Evolutionary conservation across 2,113 vertebrate genomes (phyloP), one percentile per base, ranked within the genome.

Genomic region (Anoplopoma fimbria): DNA sequence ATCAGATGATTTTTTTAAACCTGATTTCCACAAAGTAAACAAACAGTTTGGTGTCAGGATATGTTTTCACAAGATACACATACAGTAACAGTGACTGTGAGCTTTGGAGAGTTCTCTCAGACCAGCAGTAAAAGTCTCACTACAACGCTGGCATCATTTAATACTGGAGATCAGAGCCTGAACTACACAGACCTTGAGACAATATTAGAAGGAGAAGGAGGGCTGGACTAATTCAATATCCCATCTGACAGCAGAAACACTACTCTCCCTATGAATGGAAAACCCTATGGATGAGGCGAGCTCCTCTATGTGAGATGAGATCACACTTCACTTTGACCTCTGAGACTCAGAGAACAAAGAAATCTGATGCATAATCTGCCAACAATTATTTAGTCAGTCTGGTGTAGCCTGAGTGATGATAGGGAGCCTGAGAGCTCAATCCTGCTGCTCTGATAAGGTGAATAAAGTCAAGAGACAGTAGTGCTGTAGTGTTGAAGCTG

Each of bases 161-260:
- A 79, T 27, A 65, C 53, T 76, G 58, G 69, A 87, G 29, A 81
- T 76, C 67, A 74, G 45, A 74, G 73, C 4, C 40, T 70, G 29
- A 82, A 60, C 34, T 33, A 65, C 63, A 29, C 25, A 49, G 60
- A 68, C 9, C 0, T 69, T 65, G 74, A 88, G 84, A 75, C 84
- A 84, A 77, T 21, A 77, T n/a, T 2, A 27, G 34, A 74, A 47
- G 55, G 55, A 74, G 61, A 58, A 49, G 27, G 64, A 79, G 69
- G 58, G 27, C 69, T 77, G 63, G 25, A 61, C 38, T 84, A n/a
- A 89, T 91, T 87, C 86, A 33, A 86, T 73, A 89, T 89, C 88
- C 72, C 42, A 36, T 75, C 75, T 84, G 88, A 87, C 49, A 91
- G 72, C 33, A 21, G 47, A 67, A 65, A 70, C 65, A 55, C 31